phyloP scores from a whole-genome alignment of 2,888 invertebrate genomes.

The Cheilosia scutellata region DNA sequence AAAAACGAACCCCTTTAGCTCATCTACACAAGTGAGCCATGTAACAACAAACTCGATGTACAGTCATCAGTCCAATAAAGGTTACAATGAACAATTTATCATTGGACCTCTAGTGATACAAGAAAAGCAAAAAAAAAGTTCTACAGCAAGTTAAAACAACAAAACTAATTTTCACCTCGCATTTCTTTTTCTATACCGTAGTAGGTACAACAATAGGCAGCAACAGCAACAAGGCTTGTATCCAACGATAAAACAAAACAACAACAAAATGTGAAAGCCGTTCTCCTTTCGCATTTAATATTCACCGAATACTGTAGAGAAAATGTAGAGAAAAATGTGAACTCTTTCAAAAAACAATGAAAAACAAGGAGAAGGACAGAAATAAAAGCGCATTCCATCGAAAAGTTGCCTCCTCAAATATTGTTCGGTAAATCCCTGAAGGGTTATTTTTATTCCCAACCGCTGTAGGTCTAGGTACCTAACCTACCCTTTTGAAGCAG shows the following conservation, averaged over 20 bases:
- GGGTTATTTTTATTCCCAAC: slow-evolving; percentile 10
- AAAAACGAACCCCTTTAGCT: not conserved
- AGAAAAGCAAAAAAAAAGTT: not conserved
- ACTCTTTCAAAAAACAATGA: not conserved
- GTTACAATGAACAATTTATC: slow-evolving; percentile 45
- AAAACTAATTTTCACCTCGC: not conserved
- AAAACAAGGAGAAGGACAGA: slow-evolving; percentile 18
- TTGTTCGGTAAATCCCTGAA: slow-evolving; percentile 19
- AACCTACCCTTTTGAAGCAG: not conserved
- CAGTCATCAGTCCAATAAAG: slow-evolving; percentile 17
- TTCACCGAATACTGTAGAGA: slow-evolving; percentile 33
- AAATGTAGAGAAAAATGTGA: not conserved
- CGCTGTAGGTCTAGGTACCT: not conserved
- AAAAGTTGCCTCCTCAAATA: slow-evolving; percentile 25
- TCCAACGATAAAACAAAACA: not conserved
- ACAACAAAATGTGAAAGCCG: slow-evolving; percentile 8
- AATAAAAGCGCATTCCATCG: slow-evolving; percentile 51
- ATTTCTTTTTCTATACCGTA: not conserved
- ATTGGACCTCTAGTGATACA: slow-evolving; percentile 9
- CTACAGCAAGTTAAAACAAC: not conserved
- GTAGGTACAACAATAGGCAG: not conserved
- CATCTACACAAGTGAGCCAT: not conserved
- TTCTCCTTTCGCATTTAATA: slow-evolving; percentile 32
- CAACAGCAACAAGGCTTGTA: not conserved
- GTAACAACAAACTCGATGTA: slow-evolving; percentile 12